Evolutionary conservation across 1,140 invertebrate genomes (phyloP).

Genomic region (Platyscapa corneri): DNA sequence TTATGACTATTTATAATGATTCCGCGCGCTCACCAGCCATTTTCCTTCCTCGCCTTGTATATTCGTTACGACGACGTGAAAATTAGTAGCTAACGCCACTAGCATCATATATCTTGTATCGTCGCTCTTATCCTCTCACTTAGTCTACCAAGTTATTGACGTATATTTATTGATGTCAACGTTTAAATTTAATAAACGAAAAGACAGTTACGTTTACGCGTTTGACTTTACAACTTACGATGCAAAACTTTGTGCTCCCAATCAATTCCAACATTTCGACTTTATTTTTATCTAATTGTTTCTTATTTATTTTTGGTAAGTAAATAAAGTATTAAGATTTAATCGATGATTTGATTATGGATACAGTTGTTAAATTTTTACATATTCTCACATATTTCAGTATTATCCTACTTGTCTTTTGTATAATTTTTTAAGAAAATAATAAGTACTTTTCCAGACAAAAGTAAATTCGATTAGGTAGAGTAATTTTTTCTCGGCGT

Average conservation of each 20-base stretch:
- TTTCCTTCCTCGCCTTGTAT: slow-evolving; percentile 44
- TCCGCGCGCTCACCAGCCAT: slow-evolving; percentile 55
- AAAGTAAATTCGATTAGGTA: slow-evolving; percentile 6
- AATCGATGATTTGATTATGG: too few species aligned
- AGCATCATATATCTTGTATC: background rate
- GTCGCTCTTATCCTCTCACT: background rate
- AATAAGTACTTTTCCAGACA: background rate
- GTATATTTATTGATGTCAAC: background rate
- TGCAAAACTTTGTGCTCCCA: too few species aligned
- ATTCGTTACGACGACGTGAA: background rate
- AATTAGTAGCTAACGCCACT: slow-evolving; percentile 25
- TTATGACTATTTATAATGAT: slow-evolving; percentile 76
- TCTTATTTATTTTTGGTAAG: too few species aligned
- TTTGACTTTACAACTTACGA: background rate
- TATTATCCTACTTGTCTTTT: too few species aligned
- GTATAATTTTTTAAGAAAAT: too few species aligned
- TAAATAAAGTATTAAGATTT: too few species aligned
- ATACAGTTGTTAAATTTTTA: too few species aligned
- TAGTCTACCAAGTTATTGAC: background rate
- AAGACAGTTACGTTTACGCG: background rate
- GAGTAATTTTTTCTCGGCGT: slow-evolving; percentile 40
- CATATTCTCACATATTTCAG: too few species aligned
- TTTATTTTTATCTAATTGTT: background rate
- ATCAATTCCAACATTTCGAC: background rate
- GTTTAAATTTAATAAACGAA: background rate